phyloP scores from a whole-genome alignment of 2,113 vertebrate genomes.

The Pseudonaja textilis region DNA sequence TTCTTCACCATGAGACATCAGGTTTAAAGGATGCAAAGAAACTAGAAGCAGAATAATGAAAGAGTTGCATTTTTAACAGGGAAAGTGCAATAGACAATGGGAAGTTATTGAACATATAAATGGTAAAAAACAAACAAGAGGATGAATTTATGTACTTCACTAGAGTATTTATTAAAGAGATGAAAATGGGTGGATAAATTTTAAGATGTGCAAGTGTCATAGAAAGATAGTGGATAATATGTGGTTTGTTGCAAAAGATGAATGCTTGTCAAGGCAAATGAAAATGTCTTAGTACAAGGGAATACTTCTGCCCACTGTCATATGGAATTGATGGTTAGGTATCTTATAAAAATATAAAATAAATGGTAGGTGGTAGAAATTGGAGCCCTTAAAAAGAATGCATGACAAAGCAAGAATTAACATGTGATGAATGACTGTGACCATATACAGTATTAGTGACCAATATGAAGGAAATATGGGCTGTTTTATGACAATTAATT shows the following conservation, averaged over 20 bases:
- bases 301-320: background rate
- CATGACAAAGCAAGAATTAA: background rate
- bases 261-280: background rate
- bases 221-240: background rate
- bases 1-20: background rate
- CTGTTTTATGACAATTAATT: background rate
- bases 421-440: background rate
- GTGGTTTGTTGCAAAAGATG: background rate
- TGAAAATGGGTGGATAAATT: background rate
- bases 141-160: background rate
- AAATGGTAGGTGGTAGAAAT: background rate
- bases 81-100: background rate
- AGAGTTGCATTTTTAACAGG: background rate
- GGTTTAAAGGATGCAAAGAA: background rate
- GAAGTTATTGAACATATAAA: background rate
- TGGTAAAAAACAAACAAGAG: background rate
- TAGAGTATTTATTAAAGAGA: background rate
- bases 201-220: background rate
- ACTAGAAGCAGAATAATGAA: background rate
- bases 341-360: background rate
- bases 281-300: background rate
- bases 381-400: background rate
- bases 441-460: background rate
- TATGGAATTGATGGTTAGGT: background rate
- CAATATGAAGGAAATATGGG: background rate